Evolutionary conservation across 2,797 vertebrate genomes (phyloP), one percentile per base, ranked within the genome.

Genomic region (Zenarchopterus dispar): DNA sequence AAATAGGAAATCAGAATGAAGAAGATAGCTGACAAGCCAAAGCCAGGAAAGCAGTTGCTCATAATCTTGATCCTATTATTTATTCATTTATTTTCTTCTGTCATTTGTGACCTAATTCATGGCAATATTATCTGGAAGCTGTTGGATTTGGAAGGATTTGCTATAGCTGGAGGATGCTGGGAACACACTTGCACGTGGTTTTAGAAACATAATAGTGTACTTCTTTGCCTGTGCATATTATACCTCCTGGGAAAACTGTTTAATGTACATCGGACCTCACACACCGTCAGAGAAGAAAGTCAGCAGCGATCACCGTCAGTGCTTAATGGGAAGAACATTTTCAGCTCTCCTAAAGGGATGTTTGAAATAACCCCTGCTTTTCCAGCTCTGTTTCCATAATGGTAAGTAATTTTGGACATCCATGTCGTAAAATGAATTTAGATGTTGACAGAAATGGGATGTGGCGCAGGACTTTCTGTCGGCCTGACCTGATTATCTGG

Each of bases 401-500:
- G 24, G 26, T 18, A 45, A 67, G 64, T 67, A 19, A 75, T 73
- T 67, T 60, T 64, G 69, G 54, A 59, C 63, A 33, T 50, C 6
- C 52, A 9, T 28, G 62, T 70, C 47, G 54, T 68, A 43, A 64
- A 70, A 73, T 56, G 44, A 78, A 59, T 71, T 66, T 42, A 67
- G 56, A 58, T 42, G 77, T 55, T 84, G 83, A 83, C 77, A 75
- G 77, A 82, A 75, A 15, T 19, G 42, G 70, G 73, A 81, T 66
- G 46, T 2, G 56, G 45, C 28, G 58, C 53, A 24, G 56, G 17
- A 24, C 48, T 31, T 60, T 59, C 39, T 67, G 18, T 41, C 8
- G 36, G 46, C 22, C 57, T 80, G 73, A 80, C 67, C 77, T 51
- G 57, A 80, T 82, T 83, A 80, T 71, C 82, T 78, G 67, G 56